Evolutionary conservation across 2,888 invertebrate species (phyloP).

Genomic region (Plebejus argus): DNA sequence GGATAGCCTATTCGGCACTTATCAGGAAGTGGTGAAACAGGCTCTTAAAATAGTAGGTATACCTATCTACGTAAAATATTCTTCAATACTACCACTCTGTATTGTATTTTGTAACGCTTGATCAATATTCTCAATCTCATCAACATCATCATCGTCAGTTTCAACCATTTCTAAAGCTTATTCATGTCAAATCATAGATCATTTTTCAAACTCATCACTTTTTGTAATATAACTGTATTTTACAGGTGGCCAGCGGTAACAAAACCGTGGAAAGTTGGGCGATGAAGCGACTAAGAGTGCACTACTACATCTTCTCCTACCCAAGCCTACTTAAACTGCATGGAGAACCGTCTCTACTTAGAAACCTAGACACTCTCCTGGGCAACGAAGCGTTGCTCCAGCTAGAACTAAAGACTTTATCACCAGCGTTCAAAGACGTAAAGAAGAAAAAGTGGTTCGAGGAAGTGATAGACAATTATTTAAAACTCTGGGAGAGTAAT

Average conservation of each 20-base stretch:
- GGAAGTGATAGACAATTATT: conserved; percentile 93
- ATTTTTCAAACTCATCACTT: neutral
- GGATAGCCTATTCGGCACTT: too few relatives aligned
- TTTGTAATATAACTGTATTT: conserved; percentile 35
- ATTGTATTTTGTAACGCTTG: neutral
- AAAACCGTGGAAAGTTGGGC: conserved; percentile 90
- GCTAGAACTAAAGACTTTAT: conserved; percentile 88
- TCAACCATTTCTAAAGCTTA: neutral
- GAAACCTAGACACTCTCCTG: conserved; percentile 85
- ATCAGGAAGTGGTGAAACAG: too few relatives aligned
- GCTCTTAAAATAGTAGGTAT: too few relatives aligned
- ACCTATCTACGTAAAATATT: too few relatives aligned
- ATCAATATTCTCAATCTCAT: neutral
- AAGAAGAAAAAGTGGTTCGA: conserved; percentile 91
- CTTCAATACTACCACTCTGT: too few relatives aligned
- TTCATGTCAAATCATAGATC: neutral
- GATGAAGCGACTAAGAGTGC: conserved; percentile 83
- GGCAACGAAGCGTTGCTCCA: conserved; percentile 92
- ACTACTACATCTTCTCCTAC: conserved; percentile 91
- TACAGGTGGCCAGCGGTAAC: conserved; percentile 87
- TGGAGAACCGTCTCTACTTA: conserved; percentile 86
- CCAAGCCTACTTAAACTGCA: conserved; percentile 90
- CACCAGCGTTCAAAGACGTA: conserved; percentile 88
- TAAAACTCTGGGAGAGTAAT: conserved; percentile 94
- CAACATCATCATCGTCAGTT: neutral